These are phyloP conservation scores for Agrilus cyanescens DNA, from an alignment of 2,888 invertebrate genomes.

Conservation along the genomic window DNA sequence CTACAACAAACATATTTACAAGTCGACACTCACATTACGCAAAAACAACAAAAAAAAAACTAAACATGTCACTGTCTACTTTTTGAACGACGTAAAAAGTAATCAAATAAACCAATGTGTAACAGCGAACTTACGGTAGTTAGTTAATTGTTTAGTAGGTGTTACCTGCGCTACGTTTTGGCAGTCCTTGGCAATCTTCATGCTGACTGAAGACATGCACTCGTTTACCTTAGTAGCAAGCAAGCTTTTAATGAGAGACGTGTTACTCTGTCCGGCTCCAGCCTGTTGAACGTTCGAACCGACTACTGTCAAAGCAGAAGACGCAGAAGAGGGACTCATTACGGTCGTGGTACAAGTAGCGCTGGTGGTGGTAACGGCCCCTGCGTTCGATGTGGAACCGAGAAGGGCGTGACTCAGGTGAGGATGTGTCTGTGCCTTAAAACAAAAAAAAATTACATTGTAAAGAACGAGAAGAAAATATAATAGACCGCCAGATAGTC, in stretches of 20 bases:
- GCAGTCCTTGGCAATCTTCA: constrained; percentile 39
- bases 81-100: constrained; percentile 4
- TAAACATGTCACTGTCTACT: too few species aligned
- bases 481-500: constrained; percentile 2
- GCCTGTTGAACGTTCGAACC: constrained; percentile 31
- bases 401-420: constrained; percentile 49
- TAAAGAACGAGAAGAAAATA: constrained; percentile 10
- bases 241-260: constrained; percentile 85
- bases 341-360: constrained; percentile 4
- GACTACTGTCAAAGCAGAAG: constrained; percentile 29
- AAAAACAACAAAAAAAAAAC: constrained; percentile 1
- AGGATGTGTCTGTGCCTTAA: constrained; percentile 47
- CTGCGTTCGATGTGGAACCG: constrained; percentile 25
- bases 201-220: constrained; percentile 40
- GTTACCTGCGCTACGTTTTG: constrained; percentile 41
- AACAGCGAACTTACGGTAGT: constrained; percentile 15
- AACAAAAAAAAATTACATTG: constrained; percentile 8
- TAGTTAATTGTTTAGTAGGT: constrained; percentile 25
- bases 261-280: constrained; percentile 42
- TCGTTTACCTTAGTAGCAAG: constrained; percentile 85
- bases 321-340: constrained; percentile 26
- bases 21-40: background rate
- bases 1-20: constrained; percentile 1
- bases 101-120: constrained; percentile 16
- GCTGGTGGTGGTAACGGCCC: constrained; percentile 13